A percentile compares a stretch with the other conserved stretches of the same genome.
Evolutionary conservation across 2,113 vertebrate species (phyloP).

Genomic region (Nipponia nippon): DNA sequence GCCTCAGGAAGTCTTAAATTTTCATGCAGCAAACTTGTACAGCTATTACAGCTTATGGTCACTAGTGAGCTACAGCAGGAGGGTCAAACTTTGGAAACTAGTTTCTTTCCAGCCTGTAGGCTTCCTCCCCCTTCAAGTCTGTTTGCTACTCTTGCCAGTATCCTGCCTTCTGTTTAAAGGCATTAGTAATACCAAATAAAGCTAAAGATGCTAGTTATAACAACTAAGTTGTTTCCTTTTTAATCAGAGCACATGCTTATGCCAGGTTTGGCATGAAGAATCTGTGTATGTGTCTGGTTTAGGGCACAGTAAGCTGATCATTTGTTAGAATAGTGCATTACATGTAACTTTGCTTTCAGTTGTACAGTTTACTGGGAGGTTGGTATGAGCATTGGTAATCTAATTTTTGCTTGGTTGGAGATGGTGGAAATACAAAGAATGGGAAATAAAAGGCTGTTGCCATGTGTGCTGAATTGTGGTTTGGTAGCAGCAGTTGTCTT

Average conservation of each 20-base stretch:
- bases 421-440: slow-evolving; percentile 53
- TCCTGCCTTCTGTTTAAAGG: slow-evolving; percentile 61
- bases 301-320: slow-evolving; percentile 54
- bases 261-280: slow-evolving; percentile 66
- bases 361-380: slow-evolving; percentile 56
- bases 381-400: slow-evolving; percentile 52
- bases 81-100: slow-evolving; percentile 1
- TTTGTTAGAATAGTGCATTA: slow-evolving; percentile 63
- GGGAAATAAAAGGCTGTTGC: slow-evolving; percentile 50
- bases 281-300: slow-evolving; percentile 63
- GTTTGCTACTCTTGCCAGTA: slow-evolving; percentile 59
- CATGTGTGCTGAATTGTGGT: slow-evolving; percentile 54
- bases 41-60: slow-evolving; percentile 1
- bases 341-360: slow-evolving; percentile 55
- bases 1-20: background rate
- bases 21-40: background rate
- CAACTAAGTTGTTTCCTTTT: slow-evolving; percentile 74
- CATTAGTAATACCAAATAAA: slow-evolving; percentile 73
- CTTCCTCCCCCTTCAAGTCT: slow-evolving; percentile 65
- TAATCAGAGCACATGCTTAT: slow-evolving; percentile 71
- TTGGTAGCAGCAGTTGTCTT: slow-evolving; percentile 29
- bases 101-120: slow-evolving; percentile 27
- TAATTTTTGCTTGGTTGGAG: slow-evolving; percentile 66
- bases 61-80: slow-evolving; percentile 8
- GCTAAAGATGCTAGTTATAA: slow-evolving; percentile 69